phyloP scores from a whole-genome alignment of 2,888 invertebrate species.

The Clostera curtula region DNA sequence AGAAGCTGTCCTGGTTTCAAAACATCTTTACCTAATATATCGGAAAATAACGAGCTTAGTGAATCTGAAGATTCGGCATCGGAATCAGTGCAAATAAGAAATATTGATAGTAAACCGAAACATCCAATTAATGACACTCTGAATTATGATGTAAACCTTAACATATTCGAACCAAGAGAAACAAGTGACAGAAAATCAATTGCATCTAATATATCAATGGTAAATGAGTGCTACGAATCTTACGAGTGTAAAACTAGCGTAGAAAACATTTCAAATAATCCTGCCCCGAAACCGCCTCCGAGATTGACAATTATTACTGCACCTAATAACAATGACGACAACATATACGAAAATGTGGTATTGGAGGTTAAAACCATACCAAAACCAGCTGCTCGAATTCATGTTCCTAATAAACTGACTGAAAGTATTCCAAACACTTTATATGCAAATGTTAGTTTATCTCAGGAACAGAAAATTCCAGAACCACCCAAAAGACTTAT shows the following conservation, averaged over 20 bases:
- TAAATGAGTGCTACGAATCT: slow-evolving; percentile 64
- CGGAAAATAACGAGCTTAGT: slow-evolving; percentile 60
- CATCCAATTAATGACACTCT: slow-evolving; percentile 34
- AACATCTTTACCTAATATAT: slow-evolving; percentile 64
- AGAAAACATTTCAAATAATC: slow-evolving; percentile 15
- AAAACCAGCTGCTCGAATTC: slow-evolving; percentile 52
- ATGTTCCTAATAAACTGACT: slow-evolving; percentile 41
- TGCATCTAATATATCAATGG: slow-evolving; percentile 42
- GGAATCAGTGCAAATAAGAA: slow-evolving; percentile 36
- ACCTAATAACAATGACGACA: slow-evolving; percentile 25
- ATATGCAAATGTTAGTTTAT: slow-evolving; percentile 54
- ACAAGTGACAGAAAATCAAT: slow-evolving; percentile 28
- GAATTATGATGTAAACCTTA: slow-evolving; percentile 37
- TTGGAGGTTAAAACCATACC: slow-evolving; percentile 37
- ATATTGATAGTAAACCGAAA: slow-evolving; percentile 30
- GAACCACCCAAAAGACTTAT: slow-evolving; percentile 45
- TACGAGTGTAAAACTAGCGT: slow-evolving; percentile 40
- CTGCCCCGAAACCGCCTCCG: slow-evolving; percentile 48
- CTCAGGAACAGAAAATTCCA: slow-evolving; percentile 34
- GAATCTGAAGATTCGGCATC: slow-evolving; percentile 48
- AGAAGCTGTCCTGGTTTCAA: slow-evolving; percentile 67
- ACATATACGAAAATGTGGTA: slow-evolving; percentile 55
- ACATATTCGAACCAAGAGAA: slow-evolving; percentile 54
- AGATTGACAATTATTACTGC: slow-evolving; percentile 26
- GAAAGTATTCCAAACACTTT: slow-evolving; percentile 33